phyloP scores from a whole-genome alignment of 2,113 vertebrate species.

The Clarias gariepinus region DNA sequence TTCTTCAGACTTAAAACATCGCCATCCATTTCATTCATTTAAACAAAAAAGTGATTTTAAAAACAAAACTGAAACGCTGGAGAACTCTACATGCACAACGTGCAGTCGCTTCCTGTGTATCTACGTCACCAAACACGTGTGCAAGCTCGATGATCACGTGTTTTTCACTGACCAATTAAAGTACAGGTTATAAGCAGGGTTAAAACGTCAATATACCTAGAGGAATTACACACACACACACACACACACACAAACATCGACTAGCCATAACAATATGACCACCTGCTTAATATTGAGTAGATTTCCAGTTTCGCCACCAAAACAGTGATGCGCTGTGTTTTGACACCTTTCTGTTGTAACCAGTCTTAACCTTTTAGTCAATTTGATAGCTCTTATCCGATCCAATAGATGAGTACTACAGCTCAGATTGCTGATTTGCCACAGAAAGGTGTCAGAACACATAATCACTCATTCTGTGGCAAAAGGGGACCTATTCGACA shows the following conservation, averaged over 20 bases:
- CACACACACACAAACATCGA: neutral
- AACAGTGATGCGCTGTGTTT: too few species aligned
- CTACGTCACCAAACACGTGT: neutral
- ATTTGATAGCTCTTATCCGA: too few species aligned
- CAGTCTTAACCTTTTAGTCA: too few species aligned
- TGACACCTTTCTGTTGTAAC: too few species aligned
- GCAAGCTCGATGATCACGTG: neutral
- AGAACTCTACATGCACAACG: neutral
- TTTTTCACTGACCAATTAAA: constrained; percentile 22
- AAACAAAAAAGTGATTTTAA: neutral
- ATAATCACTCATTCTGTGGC: too few species aligned
- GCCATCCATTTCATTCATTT: constrained; percentile 55
- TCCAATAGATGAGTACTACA: too few species aligned
- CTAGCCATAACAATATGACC: too few species aligned
- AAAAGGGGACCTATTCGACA: too few species aligned
- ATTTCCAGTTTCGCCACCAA: too few species aligned
- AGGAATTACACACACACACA: neutral
- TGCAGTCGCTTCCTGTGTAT: constrained; percentile 1
- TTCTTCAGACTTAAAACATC: constrained; percentile 61
- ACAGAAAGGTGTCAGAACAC: too few species aligned
- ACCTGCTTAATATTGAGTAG: too few species aligned
- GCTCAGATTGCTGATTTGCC: too few species aligned
- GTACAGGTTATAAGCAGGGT: neutral
- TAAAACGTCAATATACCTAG: neutral
- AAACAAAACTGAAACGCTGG: neutral